These are phyloP conservation scores for Megatriorchis doriae DNA, from an alignment of 2,113 vertebrate genomes.

Conservation along the genomic window DNA sequence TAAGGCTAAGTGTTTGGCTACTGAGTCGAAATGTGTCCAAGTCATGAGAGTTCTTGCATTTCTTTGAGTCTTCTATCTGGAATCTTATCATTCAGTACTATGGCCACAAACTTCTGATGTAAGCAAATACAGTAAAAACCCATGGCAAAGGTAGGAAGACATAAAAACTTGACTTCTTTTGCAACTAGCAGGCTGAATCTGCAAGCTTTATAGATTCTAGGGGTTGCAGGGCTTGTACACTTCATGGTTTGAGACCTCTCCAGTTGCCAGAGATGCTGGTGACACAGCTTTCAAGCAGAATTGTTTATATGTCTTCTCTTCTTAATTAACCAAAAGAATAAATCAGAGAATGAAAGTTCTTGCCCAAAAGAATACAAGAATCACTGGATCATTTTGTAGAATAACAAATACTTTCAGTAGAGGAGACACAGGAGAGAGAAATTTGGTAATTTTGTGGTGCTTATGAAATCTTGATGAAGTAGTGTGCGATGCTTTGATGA, in stretches of 20 bases:
- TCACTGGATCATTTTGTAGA: not conserved
- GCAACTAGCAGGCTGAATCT: not conserved
- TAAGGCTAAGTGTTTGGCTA: not conserved
- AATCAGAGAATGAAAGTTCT: not conserved
- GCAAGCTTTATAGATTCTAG: not conserved
- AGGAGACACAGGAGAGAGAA: not conserved
- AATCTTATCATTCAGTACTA: not conserved
- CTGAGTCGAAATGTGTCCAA: not conserved
- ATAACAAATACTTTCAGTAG: not conserved
- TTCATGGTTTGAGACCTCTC: not conserved
- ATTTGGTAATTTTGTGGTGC: not conserved
- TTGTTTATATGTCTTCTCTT: not conserved
- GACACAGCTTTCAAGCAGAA: not conserved
- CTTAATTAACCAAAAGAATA: not conserved
- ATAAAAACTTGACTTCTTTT: not conserved
- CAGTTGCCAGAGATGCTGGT: not conserved
- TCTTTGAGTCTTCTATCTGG: not conserved
- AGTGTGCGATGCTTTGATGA: not conserved
- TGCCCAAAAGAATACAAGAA: not conserved
- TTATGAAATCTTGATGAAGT: not conserved
- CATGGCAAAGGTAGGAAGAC: not conserved
- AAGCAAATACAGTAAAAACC: not conserved
- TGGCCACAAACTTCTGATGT: not conserved
- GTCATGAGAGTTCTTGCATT: not conserved
- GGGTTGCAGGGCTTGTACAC: fast-evolving